phyloP scores from a whole-genome alignment of 2,888 invertebrate species.

The Rhopalosiphum nymphaeae region DNA sequence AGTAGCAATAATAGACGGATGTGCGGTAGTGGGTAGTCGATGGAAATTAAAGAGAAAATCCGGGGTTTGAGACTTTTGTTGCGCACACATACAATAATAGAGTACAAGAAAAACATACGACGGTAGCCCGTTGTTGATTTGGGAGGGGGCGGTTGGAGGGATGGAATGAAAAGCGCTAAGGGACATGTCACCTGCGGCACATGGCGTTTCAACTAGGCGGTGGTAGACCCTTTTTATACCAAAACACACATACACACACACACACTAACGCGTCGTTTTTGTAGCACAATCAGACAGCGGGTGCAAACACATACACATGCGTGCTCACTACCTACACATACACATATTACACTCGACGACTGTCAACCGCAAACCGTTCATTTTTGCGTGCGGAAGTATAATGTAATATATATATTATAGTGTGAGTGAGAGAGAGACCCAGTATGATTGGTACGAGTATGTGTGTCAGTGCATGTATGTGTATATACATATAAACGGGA shows the following conservation, averaged over 20 bases:
- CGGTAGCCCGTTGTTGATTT: background rate
- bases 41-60: background rate
- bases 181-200: conserved; percentile 60
- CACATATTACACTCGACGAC: conserved; percentile 34
- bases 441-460: background rate
- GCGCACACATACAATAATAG: background rate
- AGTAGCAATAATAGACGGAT: background rate
- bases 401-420: conserved; percentile 8
- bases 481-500: background rate
- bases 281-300: background rate
- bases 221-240: conserved; percentile 37
- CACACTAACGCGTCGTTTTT: background rate
- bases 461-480: background rate
- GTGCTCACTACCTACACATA: background rate
- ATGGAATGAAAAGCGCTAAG: conserved; percentile 26
- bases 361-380: conserved; percentile 56
- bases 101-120: background rate
- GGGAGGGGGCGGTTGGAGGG: no score
- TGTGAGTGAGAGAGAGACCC: background rate
- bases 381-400: conserved; percentile 32
- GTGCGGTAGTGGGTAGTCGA: background rate
- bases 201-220: conserved; percentile 30
- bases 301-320: background rate
- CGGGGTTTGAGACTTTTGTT: background rate
- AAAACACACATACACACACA: background rate